Evolutionary conservation across 2,113 vertebrate species (phyloP), one percentile per base, ranked within the genome.

Genomic region (Heliornis fulica): DNA sequence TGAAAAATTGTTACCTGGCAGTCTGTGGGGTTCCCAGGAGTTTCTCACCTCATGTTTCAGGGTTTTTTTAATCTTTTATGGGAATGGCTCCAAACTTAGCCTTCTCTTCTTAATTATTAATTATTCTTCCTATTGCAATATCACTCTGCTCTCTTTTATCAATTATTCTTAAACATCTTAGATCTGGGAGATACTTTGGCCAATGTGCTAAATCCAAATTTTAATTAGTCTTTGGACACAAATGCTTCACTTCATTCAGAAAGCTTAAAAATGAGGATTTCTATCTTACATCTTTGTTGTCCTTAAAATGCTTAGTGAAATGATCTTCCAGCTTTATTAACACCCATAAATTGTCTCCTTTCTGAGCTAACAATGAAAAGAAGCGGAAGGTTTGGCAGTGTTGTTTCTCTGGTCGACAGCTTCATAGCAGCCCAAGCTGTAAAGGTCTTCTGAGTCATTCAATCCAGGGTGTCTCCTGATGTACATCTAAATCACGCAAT

Each of bases 401-500:
- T 4, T 59, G 5, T 4, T 83, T 59, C 41, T 50, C 26, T 29
- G 3, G 25, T 51, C 51, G 20, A 40, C 8, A 79, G 16, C 10
- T 85, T 7, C 17, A 14, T 3, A 76, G 57, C 7, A 89, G 22
- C 5, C 22, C 43, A 50, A 3, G 17, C 13, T 48, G 10, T 79
- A 25, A 63, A 46, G 2, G 14, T 51, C 21, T 70, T 70, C 29
- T 21, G 29, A 54, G 32, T 46, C 32, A 26, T 6, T 29, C 3
- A 45, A 0, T 45, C 34, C 34, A 50, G 46, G 3, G 16, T 54
- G 26, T 11, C 2, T 80, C 16, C 45, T 1, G 0, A 84, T 7
- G 17, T n/a, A 36, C 5, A 32, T 26, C 15, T 60, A 40, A 46
- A 83, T 20, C 29, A 72, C 8, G 15, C 4, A 63, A 13, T 3